A percentile compares a stretch with the other conserved stretches of the same genome.
Evolutionary conservation across 2,797 vertebrate species (phyloP).

Genomic region (Mus minutoides): DNA sequence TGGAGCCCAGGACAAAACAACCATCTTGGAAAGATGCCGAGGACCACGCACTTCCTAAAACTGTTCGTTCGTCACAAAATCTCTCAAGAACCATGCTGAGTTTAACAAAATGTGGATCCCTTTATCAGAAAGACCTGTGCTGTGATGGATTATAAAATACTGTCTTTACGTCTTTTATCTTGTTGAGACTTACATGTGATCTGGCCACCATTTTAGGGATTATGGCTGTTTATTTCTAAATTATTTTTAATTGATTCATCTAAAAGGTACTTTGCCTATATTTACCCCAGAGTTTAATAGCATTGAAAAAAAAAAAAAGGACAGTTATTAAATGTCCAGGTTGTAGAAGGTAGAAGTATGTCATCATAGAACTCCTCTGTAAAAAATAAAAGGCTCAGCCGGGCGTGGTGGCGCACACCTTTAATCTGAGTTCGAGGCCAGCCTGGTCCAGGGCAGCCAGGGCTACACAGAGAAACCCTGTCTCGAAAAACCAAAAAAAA

Average conservation of each 20-base stretch:
- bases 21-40: background rate
- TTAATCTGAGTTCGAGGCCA: too few species aligned
- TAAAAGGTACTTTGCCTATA: background rate
- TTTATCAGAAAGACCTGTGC: background rate
- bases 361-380: background rate
- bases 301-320: background rate
- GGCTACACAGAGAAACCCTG: too few species aligned
- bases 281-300: background rate
- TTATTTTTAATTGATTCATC: background rate
- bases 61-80: background rate
- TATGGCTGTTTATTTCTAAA: conserved; percentile 21
- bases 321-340: background rate
- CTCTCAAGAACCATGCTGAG: background rate
- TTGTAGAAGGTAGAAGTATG: background rate
- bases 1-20: background rate
- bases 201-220: background rate
- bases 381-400: background rate
- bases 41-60: background rate
- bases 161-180: conserved; percentile 11
- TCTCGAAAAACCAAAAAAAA: too few species aligned
- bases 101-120: background rate
- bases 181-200: background rate
- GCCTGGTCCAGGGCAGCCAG: too few species aligned
- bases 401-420: too few species aligned
- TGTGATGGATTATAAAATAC: background rate